Evolutionary conservation across 2,888 invertebrate genomes (phyloP).

Genomic region (Callyntrura guangdongensis): DNA sequence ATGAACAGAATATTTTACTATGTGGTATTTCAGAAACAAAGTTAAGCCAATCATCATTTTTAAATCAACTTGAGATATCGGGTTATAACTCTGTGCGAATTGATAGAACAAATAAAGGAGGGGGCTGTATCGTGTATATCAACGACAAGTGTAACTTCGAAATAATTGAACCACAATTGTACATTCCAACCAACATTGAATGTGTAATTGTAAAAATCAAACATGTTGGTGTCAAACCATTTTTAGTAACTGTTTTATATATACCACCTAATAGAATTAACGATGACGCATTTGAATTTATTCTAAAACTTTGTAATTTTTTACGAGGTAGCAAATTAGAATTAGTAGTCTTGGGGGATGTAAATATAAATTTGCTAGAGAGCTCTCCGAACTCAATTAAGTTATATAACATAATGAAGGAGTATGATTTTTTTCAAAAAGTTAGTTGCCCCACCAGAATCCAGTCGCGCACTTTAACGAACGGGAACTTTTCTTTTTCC

Average conservation of each 20-base stretch:
- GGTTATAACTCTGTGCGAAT: not conserved
- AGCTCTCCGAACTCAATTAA: not conserved
- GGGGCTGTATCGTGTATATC: slow-evolving; percentile 20
- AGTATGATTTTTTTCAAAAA: slow-evolving; percentile 22
- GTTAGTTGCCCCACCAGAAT: slow-evolving; percentile 13
- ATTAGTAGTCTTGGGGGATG: slow-evolving; percentile 24
- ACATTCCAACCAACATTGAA: not conserved
- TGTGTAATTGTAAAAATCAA: not conserved
- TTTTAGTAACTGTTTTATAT: slow-evolving; percentile 21
- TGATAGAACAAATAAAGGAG: slow-evolving; percentile 33
- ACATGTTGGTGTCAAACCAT: not conserved
- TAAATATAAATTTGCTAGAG: slow-evolving; percentile 28
- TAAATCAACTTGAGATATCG: not conserved
- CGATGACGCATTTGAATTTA: not conserved
- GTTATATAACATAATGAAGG: not conserved
- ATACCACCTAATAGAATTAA: slow-evolving; percentile 13
- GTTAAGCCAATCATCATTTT: not conserved
- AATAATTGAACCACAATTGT: not conserved
- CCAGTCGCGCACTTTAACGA: not conserved
- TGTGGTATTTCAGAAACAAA: slow-evolving; percentile 28
- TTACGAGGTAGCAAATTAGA: not conserved
- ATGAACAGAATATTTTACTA: slow-evolving; percentile 15
- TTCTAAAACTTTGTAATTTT: not conserved
- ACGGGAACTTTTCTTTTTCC: not conserved
- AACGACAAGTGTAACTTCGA: not conserved